Evolutionary conservation across 2,888 invertebrate species (phyloP).

Genomic region (Hylaea fasciaria): DNA sequence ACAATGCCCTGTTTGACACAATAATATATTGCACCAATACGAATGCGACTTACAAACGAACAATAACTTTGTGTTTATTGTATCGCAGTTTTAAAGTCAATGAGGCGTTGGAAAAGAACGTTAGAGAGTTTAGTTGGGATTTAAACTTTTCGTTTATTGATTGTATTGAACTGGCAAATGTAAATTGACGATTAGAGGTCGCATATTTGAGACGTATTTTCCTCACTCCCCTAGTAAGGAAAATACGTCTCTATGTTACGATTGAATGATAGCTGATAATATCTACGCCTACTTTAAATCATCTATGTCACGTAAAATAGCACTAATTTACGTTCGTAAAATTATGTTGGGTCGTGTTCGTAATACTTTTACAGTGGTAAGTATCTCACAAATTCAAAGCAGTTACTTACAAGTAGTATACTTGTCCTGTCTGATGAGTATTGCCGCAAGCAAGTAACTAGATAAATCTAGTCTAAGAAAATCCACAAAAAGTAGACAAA

Average conservation of each 20-base stretch:
- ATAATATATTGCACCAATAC: slow-evolving; percentile 71
- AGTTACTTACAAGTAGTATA: no score
- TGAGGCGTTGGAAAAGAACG: slow-evolving; percentile 56
- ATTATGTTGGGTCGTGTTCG: no score
- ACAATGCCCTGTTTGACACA: slow-evolving; percentile 70
- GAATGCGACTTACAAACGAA: slow-evolving; percentile 70
- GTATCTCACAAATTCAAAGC: no score
- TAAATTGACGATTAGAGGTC: background rate
- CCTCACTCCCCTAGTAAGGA: background rate
- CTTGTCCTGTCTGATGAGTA: no score
- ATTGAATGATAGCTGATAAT: no score
- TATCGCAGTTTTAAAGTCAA: slow-evolving; percentile 55
- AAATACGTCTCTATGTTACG: no score
- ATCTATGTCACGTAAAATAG: no score
- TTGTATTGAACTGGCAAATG: background rate
- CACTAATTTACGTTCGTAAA: no score
- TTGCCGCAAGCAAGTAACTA: no score
- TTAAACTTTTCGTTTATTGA: slow-evolving; percentile 20
- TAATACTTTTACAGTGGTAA: no score
- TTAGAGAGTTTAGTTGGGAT: slow-evolving; percentile 43
- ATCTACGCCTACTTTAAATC: no score
- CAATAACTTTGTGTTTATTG: slow-evolving; percentile 68
- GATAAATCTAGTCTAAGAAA: no score
- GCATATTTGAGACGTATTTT: background rate
- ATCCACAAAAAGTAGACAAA: background rate